Evolutionary conservation across 2,888 invertebrate species (phyloP), one percentile per base, ranked within the genome.

Genomic region (Patella ulyssiponensis): DNA sequence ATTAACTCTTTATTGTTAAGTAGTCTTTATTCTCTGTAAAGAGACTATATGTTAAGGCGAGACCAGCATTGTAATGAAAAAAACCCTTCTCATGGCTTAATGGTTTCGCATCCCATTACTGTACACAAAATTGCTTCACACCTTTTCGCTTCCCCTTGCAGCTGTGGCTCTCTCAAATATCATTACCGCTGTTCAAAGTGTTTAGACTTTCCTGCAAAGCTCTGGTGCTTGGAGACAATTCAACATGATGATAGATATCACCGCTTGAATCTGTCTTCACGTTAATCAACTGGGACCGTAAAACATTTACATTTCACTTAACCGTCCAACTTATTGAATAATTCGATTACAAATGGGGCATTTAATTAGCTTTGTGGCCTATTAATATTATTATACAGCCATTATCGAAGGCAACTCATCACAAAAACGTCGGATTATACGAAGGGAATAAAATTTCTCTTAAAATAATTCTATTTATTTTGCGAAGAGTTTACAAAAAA

Each of bases 61-160:
- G 44, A 44, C 44, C 44, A 44, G 44, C 44, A 64, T 64, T 64
- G 23, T 23, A 64, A 64, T 64, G 64, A 64, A 64, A 64, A 64
- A 64, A 64, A 23, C 44, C 44, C 23, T 64, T 64, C 64, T 64
- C 64, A 23, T 14, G 64, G 23, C 64, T 64, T 64, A 64, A 64
- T 64, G 23, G 64, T 23, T 64, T 64, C 64, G 64, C 64, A 64
- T 64, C 64, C 64, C 64, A 64, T 64, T 64, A 64, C 64, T 64
- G 20, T 12, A 64, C 20, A 64, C 64, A 20, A 64, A 64, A 64
- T 64, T 64, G 64, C 23, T 64, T 64, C 64, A 64, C 64, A 64
- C 64, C 64, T 64, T 64, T 64, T 23, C 64, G 20, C 23, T 23
- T 64, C 64, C 64, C 64, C 23, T 23, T 23, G 64, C 64, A 64